phyloP scores from a whole-genome alignment of 2,888 invertebrate genomes.

The Stenodera caucasica region DNA sequence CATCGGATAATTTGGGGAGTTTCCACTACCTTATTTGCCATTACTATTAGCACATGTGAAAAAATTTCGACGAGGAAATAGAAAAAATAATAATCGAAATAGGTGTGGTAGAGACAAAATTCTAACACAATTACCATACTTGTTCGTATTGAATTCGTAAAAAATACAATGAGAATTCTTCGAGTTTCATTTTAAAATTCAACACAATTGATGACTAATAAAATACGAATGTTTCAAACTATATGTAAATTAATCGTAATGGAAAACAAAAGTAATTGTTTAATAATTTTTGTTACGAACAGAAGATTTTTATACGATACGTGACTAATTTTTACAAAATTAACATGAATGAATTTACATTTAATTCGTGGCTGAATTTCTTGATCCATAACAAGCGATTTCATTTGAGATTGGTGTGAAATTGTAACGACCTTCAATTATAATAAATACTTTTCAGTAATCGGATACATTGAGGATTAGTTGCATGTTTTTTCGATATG shows the following conservation, averaged over 20 bases:
- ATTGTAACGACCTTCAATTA: neutral
- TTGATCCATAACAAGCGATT: neutral
- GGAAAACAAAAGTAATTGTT: slow-evolving; percentile 4
- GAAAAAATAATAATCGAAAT: no score
- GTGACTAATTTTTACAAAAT: neutral
- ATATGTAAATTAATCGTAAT: neutral
- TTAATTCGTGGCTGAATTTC: neutral
- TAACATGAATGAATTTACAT: neutral
- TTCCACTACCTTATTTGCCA: no score
- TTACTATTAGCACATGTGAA: no score
- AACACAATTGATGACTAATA: neutral
- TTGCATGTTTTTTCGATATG: no score
- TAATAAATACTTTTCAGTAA: no score
- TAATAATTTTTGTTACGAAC: no score
- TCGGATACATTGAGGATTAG: no score
- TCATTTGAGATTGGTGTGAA: neutral
- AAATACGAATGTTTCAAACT: neutral
- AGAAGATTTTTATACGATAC: no score
- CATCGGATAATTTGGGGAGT: no score
- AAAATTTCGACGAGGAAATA: no score
- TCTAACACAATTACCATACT: slow-evolving; percentile 2
- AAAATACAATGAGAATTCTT: neutral
- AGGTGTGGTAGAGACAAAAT: neutral
- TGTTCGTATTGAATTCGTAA: neutral
- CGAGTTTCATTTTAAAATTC: slow-evolving; percentile 2